Evolutionary conservation across 2,888 invertebrate species (phyloP).

Genomic region (Chesias legatella): DNA sequence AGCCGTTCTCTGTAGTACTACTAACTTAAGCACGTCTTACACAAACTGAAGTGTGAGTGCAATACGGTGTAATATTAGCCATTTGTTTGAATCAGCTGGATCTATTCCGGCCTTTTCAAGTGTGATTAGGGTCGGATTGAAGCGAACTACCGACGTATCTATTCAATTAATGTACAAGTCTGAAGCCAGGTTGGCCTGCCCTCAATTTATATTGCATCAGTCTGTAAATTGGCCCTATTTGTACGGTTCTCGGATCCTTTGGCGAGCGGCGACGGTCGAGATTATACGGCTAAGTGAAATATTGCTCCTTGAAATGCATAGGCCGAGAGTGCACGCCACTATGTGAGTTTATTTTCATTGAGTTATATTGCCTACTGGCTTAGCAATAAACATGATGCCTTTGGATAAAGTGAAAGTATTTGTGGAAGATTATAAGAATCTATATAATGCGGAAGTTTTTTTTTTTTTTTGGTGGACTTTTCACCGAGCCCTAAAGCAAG

Average conservation of each 20-base stretch:
- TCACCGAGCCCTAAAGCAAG: too few relatives aligned
- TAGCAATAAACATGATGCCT: slow-evolving; percentile 1
- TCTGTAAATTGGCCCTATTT: slow-evolving; percentile 65
- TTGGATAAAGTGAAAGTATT: too few relatives aligned
- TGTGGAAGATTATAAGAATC: background rate
- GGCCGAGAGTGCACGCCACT: slow-evolving; percentile 12
- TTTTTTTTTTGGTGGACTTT: too few relatives aligned
- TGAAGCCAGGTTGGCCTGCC: slow-evolving; percentile 53
- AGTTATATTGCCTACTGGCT: slow-evolving; percentile 30
- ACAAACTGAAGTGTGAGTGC: slow-evolving; percentile 56
- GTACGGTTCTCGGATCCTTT: slow-evolving; percentile 44
- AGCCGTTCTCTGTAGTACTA: background rate
- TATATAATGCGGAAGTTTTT: background rate
- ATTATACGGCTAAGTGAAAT: slow-evolving; percentile 52
- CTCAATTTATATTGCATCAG: slow-evolving; percentile 67
- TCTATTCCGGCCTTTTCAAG: slow-evolving; percentile 68
- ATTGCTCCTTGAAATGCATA: slow-evolving; percentile 40
- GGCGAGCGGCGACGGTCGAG: slow-evolving; percentile 38
- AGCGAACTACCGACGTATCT: slow-evolving; percentile 70
- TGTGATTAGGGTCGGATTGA: slow-evolving; percentile 74
- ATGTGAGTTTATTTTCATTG: slow-evolving; percentile 5
- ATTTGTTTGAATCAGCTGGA: slow-evolving; percentile 51
- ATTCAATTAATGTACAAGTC: slow-evolving; percentile 73
- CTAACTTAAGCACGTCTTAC: slow-evolving; percentile 5
- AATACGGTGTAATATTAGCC: slow-evolving; percentile 66